These are phyloP conservation scores for Spodoptera litura DNA, from an alignment of 1,140 invertebrate species.

Conservation along the genomic window DNA sequence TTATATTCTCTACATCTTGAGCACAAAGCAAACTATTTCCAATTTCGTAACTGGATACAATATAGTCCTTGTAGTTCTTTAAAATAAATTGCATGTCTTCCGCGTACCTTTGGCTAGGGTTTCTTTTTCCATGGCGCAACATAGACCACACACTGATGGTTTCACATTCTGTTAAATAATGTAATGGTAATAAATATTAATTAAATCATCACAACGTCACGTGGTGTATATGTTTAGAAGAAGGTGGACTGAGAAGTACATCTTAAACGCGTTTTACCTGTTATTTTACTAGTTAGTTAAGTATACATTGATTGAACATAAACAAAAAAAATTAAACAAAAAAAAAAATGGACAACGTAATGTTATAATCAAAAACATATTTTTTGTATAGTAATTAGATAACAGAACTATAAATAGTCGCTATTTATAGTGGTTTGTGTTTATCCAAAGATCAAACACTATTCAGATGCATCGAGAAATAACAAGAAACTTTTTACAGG, in stretches of 20 bases:
- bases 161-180: constrained; percentile 17
- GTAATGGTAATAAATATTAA: background rate
- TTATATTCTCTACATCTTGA: constrained; percentile 35
- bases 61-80: background rate
- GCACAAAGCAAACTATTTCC: constrained; percentile 21
- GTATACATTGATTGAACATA: no score
- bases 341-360: no score
- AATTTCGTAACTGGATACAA: constrained; percentile 18
- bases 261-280: no score
- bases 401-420: no score
- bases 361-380: no score
- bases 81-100: background rate
- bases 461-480: background rate
- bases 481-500: background rate
- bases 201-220: background rate
- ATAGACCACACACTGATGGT: constrained; percentile 10
- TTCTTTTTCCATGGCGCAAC: constrained; percentile 27
- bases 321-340: no score
- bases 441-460: background rate
- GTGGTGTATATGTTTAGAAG: no score
- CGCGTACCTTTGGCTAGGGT: background rate
- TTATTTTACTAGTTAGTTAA: no score
- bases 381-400: no score
- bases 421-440: no score
- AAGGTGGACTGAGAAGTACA: no score